Evolutionary conservation across 2,888 invertebrate species (phyloP), one percentile per base, ranked within the genome.

Genomic region (Julus scandinavius): DNA sequence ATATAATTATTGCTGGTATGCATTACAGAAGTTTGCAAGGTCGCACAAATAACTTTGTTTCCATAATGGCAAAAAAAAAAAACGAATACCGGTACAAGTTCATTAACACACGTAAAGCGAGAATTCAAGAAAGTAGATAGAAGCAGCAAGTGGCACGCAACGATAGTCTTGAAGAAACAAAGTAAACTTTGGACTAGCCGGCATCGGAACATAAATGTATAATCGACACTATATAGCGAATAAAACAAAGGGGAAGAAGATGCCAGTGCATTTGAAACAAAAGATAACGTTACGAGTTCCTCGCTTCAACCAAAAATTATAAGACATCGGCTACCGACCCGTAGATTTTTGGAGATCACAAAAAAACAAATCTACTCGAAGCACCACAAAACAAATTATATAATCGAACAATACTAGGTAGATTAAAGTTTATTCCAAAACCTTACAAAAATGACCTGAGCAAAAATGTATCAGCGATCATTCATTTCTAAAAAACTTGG

Each of bases 51-150:
- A 38, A 80, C 80, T 80, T 38, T 80, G 29, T 72, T 80, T 80
- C 80, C 80, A 38, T 38, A 80, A 80, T 80, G 80, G 80, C 80
- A 80, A 80, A 80, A 80, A 29, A 80, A 80, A 80, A 80, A 11
- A 80, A 80, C 38, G 15, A 80, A 38, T 80, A 80, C 80, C 80
- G 38, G 80, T 80, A 80, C 38, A 80, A 38, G 38, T 80, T 80
- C 29, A 80, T 80, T 38, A 80, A 80, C 80, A 80, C 38, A 13
- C 29, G 38, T 80, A 80, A 80, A 80, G 80, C 80, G 80, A 80
- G 38, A 29, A 80, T 3, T 80, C 80, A 80, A 80, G 80, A 29
- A 13, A 38, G 80, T 80, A 80, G 80, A 80, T 80, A 80, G 38
- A 80, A 80, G 80, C 11, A 80, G 80, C 15, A 80, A 80, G 80